These are phyloP conservation scores for Furcifer pardalis DNA, from an alignment of 2,797 vertebrate species.

Conservation along the genomic window DNA sequence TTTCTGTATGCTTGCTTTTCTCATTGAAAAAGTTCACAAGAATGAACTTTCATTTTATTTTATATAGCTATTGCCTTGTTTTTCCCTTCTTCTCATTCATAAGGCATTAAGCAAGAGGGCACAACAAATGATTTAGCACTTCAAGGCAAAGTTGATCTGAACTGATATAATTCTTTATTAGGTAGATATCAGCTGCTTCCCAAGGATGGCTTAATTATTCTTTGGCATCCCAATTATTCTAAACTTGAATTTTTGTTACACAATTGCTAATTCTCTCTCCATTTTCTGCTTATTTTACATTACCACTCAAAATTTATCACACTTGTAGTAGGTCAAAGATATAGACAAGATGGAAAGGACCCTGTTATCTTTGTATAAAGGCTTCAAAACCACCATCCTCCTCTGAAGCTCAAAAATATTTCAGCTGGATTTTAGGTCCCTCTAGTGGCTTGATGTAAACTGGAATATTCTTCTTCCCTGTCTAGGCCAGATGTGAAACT, in stretches of 20 bases:
- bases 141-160: background rate
- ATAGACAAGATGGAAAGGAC: background rate
- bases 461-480: too few relatives aligned
- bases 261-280: background rate
- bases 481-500: too few relatives aligned
- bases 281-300: background rate
- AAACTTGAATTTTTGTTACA: background rate
- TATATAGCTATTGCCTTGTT: background rate
- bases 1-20: background rate
- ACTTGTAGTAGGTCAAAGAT: rapidly evolving
- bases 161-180: background rate
- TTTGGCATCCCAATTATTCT: background rate
- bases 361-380: rapidly evolving
- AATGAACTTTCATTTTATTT: background rate
- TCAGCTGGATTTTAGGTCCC: conserved; percentile 58
- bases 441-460: conserved; percentile 64
- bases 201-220: background rate
- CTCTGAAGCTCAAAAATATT: background rate
- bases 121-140: background rate
- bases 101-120: background rate
- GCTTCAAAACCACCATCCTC: background rate
- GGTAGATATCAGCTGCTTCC: rapidly evolving
- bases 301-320: background rate
- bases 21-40: background rate
- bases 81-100: background rate